Evolutionary conservation across 1,140 invertebrate species (phyloP), one percentile per base, ranked within the genome.

Genomic region (Drosophila sproati): DNA sequence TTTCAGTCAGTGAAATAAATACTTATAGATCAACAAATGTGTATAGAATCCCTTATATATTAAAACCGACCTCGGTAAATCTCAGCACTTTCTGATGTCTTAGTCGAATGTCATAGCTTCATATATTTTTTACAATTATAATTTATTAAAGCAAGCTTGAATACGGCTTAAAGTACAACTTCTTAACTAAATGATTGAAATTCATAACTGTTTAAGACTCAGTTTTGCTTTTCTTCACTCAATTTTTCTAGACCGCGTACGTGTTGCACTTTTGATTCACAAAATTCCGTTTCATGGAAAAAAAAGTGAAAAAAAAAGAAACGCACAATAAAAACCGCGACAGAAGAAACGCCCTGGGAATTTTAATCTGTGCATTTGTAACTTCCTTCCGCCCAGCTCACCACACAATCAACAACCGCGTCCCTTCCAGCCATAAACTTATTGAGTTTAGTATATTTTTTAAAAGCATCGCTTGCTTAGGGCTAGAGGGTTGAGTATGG

Each of bases 281-380:
- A 32, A 69, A 69, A 57, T 56, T 70, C 35, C 10, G 51, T 29
- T 63, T 56, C 59, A 39, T 37, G 39, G 32, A 3, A 43, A 4
- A 43, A n/a, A 43, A n/a, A n/a, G n/a, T n/a, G 6, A 43, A 7
- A 43, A n/a, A 43, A 43, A 3, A 41, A 41, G 10, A 43, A 57
- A 48, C 71, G 55, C 60, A 59, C 60, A 72, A 71, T 61, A 71
- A 71, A 63, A 73, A 61, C 68, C 48, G 48, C 60, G 60, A 76
- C 47, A 61, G 37, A 60, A 62, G 48, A 74, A 72, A 77, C 72
- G 76, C 64, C 59, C 60, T 70, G 61, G 59, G 76, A 78, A 75
- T 78, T 75, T 75, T 78, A 78, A 78, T 78, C 72, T 75, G 39
- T 78, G 78, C 82, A 86, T 86, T 85, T 80, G 74, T 77, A 81